Conservation (phyloP, 2,888 invertebrate genomes). For the Argyra leucocephala region DNA sequence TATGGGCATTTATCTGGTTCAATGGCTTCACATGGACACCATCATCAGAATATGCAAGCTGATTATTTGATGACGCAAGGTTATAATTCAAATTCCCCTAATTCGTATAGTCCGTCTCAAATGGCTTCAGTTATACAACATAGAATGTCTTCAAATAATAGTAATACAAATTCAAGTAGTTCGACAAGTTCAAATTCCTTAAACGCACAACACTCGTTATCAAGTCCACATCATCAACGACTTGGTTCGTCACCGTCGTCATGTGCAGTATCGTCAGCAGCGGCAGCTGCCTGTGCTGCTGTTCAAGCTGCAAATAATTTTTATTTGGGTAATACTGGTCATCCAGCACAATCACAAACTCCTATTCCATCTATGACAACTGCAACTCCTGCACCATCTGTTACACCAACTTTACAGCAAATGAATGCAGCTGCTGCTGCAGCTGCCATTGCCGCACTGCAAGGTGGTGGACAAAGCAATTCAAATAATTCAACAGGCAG, state of each 20-base stretch:
- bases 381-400: constrained; percentile 37
- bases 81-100: constrained; percentile 39
- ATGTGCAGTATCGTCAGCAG: constrained; percentile 46
- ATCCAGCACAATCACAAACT: constrained; percentile 41
- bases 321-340: constrained; percentile 42
- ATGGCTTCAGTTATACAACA: constrained; percentile 61
- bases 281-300: constrained; percentile 37
- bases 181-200: constrained; percentile 17
- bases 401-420: constrained; percentile 41
- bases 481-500: constrained; percentile 20
- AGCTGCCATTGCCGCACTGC: constrained; percentile 24
- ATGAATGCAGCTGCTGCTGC: constrained; percentile 28
- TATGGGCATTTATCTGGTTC: constrained; percentile 30
- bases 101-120: constrained; percentile 56
- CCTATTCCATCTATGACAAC: constrained; percentile 42
- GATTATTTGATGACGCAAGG: constrained; percentile 48
- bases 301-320: constrained; percentile 52
- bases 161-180: constrained; percentile 13
- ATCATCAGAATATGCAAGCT: constrained; percentile 42
- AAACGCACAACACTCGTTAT: constrained; percentile 37
- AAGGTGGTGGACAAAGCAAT: constrained; percentile 28
- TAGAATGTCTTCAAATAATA: constrained; percentile 44
- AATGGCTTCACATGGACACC: constrained; percentile 31
- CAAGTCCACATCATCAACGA: constrained; percentile 45
- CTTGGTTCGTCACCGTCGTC: constrained; percentile 48